Base-by-base conservation (phyloP, 2,797 vertebrate species). In the Microctenopoma lineatum region DNA sequence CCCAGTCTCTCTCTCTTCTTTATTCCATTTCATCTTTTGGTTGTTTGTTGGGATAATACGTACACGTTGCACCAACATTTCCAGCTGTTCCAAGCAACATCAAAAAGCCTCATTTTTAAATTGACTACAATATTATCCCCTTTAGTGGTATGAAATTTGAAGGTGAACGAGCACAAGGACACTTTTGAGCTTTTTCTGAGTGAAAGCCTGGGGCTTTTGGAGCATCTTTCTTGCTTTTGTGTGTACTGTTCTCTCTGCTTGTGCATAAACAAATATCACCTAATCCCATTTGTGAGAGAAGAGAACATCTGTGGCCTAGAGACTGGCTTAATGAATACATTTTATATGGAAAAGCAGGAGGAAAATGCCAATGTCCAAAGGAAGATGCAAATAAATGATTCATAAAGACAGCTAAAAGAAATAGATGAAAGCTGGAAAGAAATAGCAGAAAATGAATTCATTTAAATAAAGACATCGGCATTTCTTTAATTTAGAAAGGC, bases 241-340 rank as follows among this genome's bases (percentile, higher is more conserved):
- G 46, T 45, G 53, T 34, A 8, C 55, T 64, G 38, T 66, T 66
- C 67, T 62, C 38, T 29, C 46, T 51, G 70, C 57, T 66, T 34
- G 32, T 57, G 53, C 46, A 34, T 68, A n/a, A 66, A 47, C 45
- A 80, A 80, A 77, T 63, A 75, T 59, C 58, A 74, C 55, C 36
- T 63, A 42, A 66, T 77, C 47, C n/a, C n/a, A 53, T 58, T 56
- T 11, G 11, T 42, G 26, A 34, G 46, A 68, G 15, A 47, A 7
- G 29, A 32, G 42, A 50, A 18, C 7, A 4, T 47, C 29, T 60
- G 54, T 64, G 25, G 38, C 59, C 54, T 13, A 2, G 32, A 71
- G 53, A 64, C 41, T 50, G 25, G 51, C 7, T 57, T 53, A 56
- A 51, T 65, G 27, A 52, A 51, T 54, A 34, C 1, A 54, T 32